phyloP scores from a whole-genome alignment of 2,113 vertebrate species.

The Cyprinodon tularosa region DNA sequence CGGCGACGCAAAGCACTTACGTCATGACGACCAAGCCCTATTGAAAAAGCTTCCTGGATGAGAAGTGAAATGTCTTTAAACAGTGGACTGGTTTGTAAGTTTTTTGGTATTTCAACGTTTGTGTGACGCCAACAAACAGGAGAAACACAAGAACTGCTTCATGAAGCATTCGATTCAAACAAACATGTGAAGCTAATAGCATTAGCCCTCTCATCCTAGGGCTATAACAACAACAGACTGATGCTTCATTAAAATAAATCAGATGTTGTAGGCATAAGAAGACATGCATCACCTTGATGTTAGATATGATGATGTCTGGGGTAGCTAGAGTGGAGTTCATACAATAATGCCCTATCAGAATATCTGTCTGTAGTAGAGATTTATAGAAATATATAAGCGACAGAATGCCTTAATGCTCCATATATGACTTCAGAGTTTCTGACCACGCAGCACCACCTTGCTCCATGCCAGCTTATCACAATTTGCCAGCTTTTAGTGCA shows the following conservation, averaged over 20 bases:
- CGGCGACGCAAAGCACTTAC: no score
- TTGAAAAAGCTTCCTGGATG: no score
- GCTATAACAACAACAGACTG: neutral
- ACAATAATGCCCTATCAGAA: neutral
- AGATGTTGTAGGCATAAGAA: neutral
- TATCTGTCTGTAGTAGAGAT: neutral
- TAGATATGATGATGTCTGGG: neutral
- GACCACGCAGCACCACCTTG: neutral
- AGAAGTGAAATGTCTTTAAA: no score
- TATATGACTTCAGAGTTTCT: slow-evolving; percentile 5
- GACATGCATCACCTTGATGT: neutral
- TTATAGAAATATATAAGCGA: neutral
- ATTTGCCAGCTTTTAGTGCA: slow-evolving; percentile 35
- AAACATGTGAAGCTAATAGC: no score
- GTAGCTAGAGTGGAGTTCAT: neutral
- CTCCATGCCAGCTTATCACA: slow-evolving; percentile 18
- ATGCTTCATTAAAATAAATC: neutral
- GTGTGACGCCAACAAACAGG: no score
- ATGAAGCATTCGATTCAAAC: no score
- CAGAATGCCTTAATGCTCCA: neutral
- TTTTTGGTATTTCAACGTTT: no score
- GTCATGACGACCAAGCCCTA: no score
- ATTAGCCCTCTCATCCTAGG: neutral
- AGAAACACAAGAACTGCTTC: no score
- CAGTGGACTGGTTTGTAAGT: no score